Evolutionary conservation across 2,888 invertebrate species (phyloP), one percentile per base, ranked within the genome.

Genomic region (Nasonia oneida): DNA sequence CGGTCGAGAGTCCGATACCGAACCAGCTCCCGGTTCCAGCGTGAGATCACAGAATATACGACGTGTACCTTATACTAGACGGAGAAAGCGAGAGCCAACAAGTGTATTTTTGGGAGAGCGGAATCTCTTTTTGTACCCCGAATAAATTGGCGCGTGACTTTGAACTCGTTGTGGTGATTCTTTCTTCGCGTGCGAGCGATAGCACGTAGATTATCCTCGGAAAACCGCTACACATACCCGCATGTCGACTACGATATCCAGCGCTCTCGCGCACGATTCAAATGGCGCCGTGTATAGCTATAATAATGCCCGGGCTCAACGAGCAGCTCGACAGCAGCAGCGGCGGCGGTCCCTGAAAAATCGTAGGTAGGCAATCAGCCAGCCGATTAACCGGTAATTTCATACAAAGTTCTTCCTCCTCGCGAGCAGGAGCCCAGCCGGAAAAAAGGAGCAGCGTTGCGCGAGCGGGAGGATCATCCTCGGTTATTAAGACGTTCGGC

Each of bases 401-500:
- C 87, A 80, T 83, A 87, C 83, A 81, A 84, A 87, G 77, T 85
- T 85, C 85, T 76, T 81, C 76, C 84, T 81, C 64, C 57, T 78
- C 15, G 53, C 53, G 33, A 67, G 33, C 23, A 47, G 29, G n/a
- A 47, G 37, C 15, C 33, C 14, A 67, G 18, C 8, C 73, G 23
- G 18, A 47, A 70, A 78, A 29, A 73, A 64, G 67, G 23, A 67
- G 57, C 15, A 50, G 77, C 4, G 37, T 0, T 75, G 71, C 78
- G 77, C 61, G 53, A 70, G 29, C 84, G 84, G 33, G 77, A 37
- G 84, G 84, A 87, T 87, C 89, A 89, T 88, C 89, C 91, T 88
- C 90, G 89, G 90, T 92, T 92, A 92, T 92, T 92, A 92, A 92
- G 92, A 92, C 90, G 91, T 92, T 92, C 89, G 87, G 90, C 88